A percentile compares a stretch with the other conserved stretches of the same genome.
Conservation (phyloP, 2,113 vertebrate genomes). For the Pseudonaja textilis region DNA sequence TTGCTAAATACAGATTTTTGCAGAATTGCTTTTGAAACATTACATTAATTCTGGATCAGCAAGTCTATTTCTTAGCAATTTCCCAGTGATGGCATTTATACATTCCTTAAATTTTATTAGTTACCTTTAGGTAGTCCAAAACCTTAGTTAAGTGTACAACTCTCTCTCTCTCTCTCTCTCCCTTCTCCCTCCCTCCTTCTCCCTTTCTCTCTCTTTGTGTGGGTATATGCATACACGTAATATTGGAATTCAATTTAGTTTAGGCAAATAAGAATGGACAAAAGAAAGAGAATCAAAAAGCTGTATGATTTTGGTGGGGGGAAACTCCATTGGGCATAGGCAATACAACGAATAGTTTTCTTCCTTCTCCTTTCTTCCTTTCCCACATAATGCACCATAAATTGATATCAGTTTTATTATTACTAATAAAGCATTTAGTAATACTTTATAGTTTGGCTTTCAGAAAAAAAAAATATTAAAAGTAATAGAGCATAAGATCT, state of each 20-base stretch:
- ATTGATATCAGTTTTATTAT: not conserved
- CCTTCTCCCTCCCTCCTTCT: not conserved
- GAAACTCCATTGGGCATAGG: not conserved
- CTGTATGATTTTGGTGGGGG: not conserved
- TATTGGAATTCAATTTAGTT: constrained; percentile 26
- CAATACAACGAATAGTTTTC: not conserved
- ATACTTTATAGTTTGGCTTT: not conserved
- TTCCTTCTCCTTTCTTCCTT: not conserved
- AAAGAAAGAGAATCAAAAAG: not conserved
- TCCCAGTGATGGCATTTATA: constrained; percentile 32
- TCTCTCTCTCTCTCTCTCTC: not conserved
- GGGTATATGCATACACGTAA: not conserved
- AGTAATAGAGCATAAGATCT: not conserved
- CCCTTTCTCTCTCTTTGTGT: not conserved
- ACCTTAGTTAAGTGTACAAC: not conserved
- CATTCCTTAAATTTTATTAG: constrained; percentile 27
- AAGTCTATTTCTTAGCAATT: constrained; percentile 52
- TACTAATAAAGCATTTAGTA: not conserved
- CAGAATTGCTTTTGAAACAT: constrained; percentile 33
- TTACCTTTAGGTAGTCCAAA: constrained; percentile 35
- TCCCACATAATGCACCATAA: not conserved
- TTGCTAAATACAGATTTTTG: constrained; percentile 34
- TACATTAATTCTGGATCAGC: constrained; percentile 38
- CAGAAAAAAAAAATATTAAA: not conserved
- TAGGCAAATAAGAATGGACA: constrained; percentile 1